Percentiles rank a stretch among this genome's conserved stretches.
phyloP scores from a whole-genome alignment of 2,888 invertebrate species.

The Dasypolia templi region DNA sequence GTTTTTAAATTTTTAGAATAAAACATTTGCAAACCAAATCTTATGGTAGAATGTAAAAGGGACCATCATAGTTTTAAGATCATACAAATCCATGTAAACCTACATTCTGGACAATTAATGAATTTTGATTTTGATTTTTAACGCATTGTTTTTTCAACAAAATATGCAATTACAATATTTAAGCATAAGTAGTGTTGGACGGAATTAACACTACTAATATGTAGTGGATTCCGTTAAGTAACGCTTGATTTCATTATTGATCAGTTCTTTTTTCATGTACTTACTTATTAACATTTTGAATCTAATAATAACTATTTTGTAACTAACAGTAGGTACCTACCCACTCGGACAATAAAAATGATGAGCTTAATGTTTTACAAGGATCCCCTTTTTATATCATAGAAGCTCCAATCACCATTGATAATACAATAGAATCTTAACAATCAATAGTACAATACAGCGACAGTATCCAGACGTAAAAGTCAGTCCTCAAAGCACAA shows the following conservation, averaged over 20 bases:
- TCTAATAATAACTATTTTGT: no score
- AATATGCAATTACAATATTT: background rate
- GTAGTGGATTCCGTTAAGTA: background rate
- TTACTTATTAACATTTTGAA: background rate
- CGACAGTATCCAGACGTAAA: conserved; percentile 50
- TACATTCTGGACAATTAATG: no score
- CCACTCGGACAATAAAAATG: no score
- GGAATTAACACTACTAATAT: background rate
- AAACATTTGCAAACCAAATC: no score
- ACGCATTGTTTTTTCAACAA: background rate
- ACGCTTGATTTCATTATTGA: background rate
- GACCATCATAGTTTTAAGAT: no score
- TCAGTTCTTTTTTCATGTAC: background rate
- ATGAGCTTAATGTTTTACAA: background rate
- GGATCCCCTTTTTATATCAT: background rate
- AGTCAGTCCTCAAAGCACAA: conserved; percentile 52
- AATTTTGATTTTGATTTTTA: no score
- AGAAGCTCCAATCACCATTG: background rate
- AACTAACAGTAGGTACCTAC: background rate
- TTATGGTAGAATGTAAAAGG: no score
- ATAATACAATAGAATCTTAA: conserved; percentile 27
- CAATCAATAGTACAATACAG: conserved; percentile 30
- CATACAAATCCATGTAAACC: no score
- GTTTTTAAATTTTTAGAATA: no score
- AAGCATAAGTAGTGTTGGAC: no score